Base-by-base conservation (phyloP, 2,888 invertebrate species). In the Oxycera nigricornis region DNA sequence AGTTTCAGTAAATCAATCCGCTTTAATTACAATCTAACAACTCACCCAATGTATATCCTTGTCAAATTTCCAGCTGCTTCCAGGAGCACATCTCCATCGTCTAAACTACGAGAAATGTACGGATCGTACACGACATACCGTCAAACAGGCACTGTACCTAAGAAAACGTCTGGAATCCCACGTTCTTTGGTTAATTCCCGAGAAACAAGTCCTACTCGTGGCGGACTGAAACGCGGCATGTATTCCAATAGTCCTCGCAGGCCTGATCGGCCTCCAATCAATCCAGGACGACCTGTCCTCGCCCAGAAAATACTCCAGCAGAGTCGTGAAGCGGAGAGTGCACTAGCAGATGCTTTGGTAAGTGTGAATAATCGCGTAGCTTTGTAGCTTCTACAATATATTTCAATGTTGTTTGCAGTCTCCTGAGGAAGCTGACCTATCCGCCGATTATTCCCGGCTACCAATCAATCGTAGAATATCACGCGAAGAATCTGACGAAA, bases 41-140 rank as follows among this genome's bases (percentile, higher is more conserved):
- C 31, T 31, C 22, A 24, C 41, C 39, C 17, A 39, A 52, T 52
- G 24, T 41, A 50, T 0, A 28, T 62, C 11, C 55, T 72, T 72
- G 14, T 6, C 7, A n/a, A n/a, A n/a, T 75, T 76, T 82, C 30
- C 86, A 96, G 96, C 98, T 6, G 94, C 95, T 62, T 97, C 97
- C 79, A 89, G 98, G 50, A 96, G 96, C 2, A 95, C 95, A 70
- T 97, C 97, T 0, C 97, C 98, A 0, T 94, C 96, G 74, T 94
- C 96, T 0, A 91, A 95, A 77, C 86, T 92, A 78, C 90, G 91
- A 74, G 94, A 94, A 81, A 88, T 90, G 74, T 92, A 87, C 78
- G 87, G 89, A 73, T 89, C 78, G 7, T 79, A 81, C 67, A 80
- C 81, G 41, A 80, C 83, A 31, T 84, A 85, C 75, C 79, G 81